Percentiles rank a stretch among this genome's conserved stretches.
These are phyloP conservation scores for Crocuta crocuta DNA, from an alignment of 2,113 vertebrate species.

Conservation along the genomic window DNA sequence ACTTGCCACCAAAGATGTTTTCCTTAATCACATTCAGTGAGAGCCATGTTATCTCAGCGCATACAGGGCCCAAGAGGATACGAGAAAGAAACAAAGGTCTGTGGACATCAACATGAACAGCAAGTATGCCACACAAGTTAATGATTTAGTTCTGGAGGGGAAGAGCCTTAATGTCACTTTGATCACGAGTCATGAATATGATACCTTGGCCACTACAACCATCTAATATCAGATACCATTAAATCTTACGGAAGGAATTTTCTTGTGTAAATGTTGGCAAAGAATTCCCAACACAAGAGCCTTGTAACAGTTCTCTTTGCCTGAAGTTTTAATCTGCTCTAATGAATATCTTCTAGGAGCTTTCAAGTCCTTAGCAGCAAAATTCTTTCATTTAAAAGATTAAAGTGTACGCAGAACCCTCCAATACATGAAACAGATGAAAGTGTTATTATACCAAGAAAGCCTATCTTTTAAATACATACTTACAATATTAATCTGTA, in stretches of 20 bases:
- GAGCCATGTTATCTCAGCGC: background rate
- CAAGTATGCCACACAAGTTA: background rate
- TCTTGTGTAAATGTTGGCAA: background rate
- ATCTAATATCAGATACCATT: constrained; percentile 7
- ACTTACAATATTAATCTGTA: background rate
- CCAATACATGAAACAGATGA: background rate
- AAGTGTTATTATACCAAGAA: background rate
- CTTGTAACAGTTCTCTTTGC: background rate
- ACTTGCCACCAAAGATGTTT: background rate
- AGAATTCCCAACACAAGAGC: background rate
- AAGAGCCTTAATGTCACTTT: background rate
- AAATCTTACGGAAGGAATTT: constrained; percentile 13
- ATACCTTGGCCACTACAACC: background rate
- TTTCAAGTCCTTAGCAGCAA: background rate
- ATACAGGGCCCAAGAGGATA: background rate
- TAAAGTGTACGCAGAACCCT: background rate
- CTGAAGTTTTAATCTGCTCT: background rate
- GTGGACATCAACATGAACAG: background rate
- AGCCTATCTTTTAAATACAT: background rate
- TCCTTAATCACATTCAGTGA: background rate
- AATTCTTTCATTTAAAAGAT: background rate
- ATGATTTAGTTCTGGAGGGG: background rate
- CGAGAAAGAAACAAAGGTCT: background rate
- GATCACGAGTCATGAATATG: background rate
- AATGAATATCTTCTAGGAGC: background rate